phyloP scores from a whole-genome alignment of 2,797 vertebrate genomes.

The Melanotaenia maccullochi region DNA sequence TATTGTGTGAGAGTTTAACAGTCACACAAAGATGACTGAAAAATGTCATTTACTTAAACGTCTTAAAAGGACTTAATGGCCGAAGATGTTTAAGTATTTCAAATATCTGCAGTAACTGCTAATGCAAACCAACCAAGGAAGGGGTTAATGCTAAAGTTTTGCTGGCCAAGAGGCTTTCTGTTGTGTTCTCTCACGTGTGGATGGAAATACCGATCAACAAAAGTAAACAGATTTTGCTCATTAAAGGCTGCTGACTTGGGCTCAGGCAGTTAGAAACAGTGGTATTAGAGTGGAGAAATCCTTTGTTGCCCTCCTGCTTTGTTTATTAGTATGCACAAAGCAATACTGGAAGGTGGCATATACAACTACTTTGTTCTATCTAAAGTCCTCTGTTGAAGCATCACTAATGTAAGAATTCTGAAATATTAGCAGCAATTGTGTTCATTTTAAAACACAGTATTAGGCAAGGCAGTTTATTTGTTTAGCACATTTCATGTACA shows the following conservation, averaged over 20 bases:
- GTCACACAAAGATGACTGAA: not conserved
- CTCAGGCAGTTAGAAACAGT: not conserved
- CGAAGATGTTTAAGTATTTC: not conserved
- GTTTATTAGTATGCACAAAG: not conserved
- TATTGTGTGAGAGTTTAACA: not conserved
- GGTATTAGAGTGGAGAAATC: not conserved
- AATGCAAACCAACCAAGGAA: not conserved
- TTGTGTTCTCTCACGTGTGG: not conserved
- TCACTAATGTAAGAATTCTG: not conserved
- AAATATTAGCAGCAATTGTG: not conserved
- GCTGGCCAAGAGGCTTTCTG: not conserved
- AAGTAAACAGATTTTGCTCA: not conserved
- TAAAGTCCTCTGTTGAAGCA: not conserved
- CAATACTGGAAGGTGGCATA: not conserved
- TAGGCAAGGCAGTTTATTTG: no score
- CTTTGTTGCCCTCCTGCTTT: not conserved
- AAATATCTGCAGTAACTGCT: not conserved
- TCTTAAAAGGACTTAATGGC: not conserved
- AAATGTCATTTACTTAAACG: not conserved
- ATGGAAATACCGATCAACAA: not conserved
- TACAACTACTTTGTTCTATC: not conserved
- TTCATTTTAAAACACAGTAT: not conserved
- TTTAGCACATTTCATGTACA: no score
- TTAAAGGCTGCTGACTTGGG: not conserved
- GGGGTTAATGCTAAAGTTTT: not conserved